Evolutionary conservation across 2,888 invertebrate species (phyloP), one percentile per base, ranked within the genome.

Genomic region (Hirtodrosophila trivittata): DNA sequence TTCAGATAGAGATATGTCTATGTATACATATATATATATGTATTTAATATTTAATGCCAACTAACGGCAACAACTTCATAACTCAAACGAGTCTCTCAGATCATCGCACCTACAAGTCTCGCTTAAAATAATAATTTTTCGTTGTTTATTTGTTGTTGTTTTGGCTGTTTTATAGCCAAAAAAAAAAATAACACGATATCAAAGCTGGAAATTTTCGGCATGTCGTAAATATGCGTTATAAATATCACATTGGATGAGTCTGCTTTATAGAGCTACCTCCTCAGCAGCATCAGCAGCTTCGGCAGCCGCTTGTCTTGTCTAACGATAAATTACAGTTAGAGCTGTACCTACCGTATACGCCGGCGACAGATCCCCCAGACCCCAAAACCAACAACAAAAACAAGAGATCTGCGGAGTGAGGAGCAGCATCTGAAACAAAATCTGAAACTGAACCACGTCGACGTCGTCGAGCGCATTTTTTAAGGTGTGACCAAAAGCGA

Each of bases 401-500:
- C n/a, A n/a, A n/a, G n/a, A 42, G 35, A 60, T 28, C 38, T 37
- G n/a, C 32, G 13, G 8, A 42, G 8, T n/a, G 33, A 16, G 30
- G 16, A 26, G 33, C 12, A 8, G 13, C 28, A 28, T 7, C 2
- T 28, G 28, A 8, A 28, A 28, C 37, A 1, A 16, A 46, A 41
- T 41, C 30, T 25, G 41, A 60, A 64, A 54, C 59, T 37, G 26
- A 65, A 54, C 46, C 75, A 65, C 49, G 75, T 65, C 45, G 41
- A 28, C 28, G n/a, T 59, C 54, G 75, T 70, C 39, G 43, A 32
- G 47, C 33, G 55, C 55, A 64, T 63, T 69, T 88, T 80, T 87
- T 88, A 87, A 88, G 87, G 87, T 87, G 87, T 88, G 87, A 87
- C 88, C 87, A 86, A 86, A 75, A 66, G 67, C 87, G 82, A 88